These are phyloP conservation scores for Agapetus fuscipes DNA, from an alignment of 2,888 invertebrate genomes.

Conservation along the genomic window DNA sequence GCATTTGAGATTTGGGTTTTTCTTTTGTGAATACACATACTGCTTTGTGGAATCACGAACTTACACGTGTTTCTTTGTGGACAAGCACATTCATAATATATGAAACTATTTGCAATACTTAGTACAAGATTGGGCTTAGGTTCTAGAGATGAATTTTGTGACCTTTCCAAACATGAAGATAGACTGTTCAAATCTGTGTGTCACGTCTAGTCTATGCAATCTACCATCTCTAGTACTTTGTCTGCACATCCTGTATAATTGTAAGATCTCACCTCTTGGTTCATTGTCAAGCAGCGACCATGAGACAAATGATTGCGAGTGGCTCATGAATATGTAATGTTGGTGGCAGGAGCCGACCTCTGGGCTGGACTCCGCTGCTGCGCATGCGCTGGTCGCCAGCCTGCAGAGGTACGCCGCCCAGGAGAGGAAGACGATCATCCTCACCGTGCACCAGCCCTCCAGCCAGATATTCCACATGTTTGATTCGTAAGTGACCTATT, in stretches of 20 bases:
- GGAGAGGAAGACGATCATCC: conserved; percentile 68
- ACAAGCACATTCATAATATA: no score
- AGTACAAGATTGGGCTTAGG: no score
- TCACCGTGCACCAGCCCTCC: conserved; percentile 75
- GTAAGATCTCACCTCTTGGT: not conserved
- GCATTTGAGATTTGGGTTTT: no score
- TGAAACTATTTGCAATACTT: no score
- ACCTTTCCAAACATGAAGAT: no score
- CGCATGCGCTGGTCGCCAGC: conserved; percentile 61
- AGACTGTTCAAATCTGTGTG: no score
- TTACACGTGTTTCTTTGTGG: no score
- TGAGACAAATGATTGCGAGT: not conserved
- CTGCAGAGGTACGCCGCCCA: conserved; percentile 64
- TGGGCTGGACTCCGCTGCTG: conserved; percentile 72
- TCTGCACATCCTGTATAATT: not conserved
- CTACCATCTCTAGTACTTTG: no score
- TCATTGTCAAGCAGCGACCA: not conserved
- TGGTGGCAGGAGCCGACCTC: conserved; percentile 65
- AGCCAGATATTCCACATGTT: conserved; percentile 79
- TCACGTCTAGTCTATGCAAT: no score
- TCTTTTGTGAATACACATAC: no score
- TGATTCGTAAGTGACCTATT: conserved; percentile 36
- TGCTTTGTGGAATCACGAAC: no score
- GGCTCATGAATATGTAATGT: not conserved
- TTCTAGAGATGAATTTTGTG: no score